Evolutionary conservation across 1,140 invertebrate genomes (phyloP), one percentile per base, ranked within the genome.

Genomic region (Penaeus chinensis): DNA sequence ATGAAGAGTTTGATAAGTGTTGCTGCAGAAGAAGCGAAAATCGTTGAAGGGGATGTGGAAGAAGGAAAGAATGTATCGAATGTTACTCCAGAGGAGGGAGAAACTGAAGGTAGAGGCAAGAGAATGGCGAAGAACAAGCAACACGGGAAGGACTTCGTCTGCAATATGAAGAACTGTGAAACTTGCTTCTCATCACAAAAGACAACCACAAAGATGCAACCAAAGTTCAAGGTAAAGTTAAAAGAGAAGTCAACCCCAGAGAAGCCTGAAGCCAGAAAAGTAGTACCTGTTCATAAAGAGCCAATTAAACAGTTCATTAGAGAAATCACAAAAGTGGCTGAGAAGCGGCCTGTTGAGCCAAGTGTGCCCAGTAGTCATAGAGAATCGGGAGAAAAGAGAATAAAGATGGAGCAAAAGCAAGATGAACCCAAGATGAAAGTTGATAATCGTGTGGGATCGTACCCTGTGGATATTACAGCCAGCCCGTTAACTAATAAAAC

Each of bases 121-220:
- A 76, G 87, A 5, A 79, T 84, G 82, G 77, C 76, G 8, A 88
- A 88, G 62, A 88, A 84, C 66, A 89, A 89, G 81, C 88, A 85
- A 42, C 90, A 90, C 74, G 90, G 87, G 10, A 90, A 90, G 60
- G 90, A 90, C 62, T 90, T 90, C 74, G 81, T 90, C 5, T 90
- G 90, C 62, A 90, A 84, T 27, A 89, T 89, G 79, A 90, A 90
- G 82, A 82, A 80, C 82, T 90, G 90, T 54, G 85, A 90, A 74
- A 88, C 84, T 24, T 90, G 90, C 82, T 83, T 71, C 62, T 82
- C 90, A 18, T 62, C 62, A 24, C 10, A 27, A 63, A 86, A 86
- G 63, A 42, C 80, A 22, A 24, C 11, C 18, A 61, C 69, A 19
- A 47, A 81, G 20, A 24, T 71, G 8, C 42, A 82, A 16, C 42